Percentiles rank a stretch among this genome's conserved stretches.
These are phyloP conservation scores for Willowsia nigromaculata DNA, from an alignment of 2,888 invertebrate species.

Conservation along the genomic window DNA sequence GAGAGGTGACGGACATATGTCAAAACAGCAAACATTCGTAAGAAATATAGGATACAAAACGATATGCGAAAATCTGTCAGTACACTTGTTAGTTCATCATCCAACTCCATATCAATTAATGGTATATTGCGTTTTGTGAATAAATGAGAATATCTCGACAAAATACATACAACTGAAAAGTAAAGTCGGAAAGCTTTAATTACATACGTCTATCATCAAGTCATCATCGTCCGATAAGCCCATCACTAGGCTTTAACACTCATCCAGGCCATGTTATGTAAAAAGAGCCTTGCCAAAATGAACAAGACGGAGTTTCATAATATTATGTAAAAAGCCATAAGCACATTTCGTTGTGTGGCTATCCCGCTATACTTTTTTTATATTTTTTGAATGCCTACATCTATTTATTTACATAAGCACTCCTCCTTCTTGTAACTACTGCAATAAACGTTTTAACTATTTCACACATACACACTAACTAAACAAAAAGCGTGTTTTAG, in stretches of 20 bases:
- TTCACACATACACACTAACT: not conserved
- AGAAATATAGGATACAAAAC: not conserved
- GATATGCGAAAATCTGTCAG: not conserved
- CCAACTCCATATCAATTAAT: not conserved
- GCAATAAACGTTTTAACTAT: conserved; percentile 12
- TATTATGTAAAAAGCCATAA: no score
- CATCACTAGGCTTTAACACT: not conserved
- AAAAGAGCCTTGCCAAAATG: no score
- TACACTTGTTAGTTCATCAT: not conserved
- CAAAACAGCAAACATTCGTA: not conserved
- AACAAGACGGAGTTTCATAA: no score
- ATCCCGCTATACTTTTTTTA: not conserved
- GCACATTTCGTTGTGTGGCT: no score
- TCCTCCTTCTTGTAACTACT: conserved; percentile 48
- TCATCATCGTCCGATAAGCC: not conserved
- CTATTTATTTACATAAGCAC: conserved; percentile 63
- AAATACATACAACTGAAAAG: not conserved
- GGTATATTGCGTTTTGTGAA: not conserved
- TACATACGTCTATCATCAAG: not conserved
- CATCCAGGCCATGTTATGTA: not conserved
- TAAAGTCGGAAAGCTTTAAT: conserved; percentile 20
- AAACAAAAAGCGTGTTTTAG: not conserved
- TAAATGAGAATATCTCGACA: not conserved
- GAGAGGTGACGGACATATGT: conserved; percentile 28
- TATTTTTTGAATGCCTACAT: not conserved